These are phyloP conservation scores for Synergus umbraculus DNA, from an alignment of 2,888 invertebrate species.

Conservation along the genomic window DNA sequence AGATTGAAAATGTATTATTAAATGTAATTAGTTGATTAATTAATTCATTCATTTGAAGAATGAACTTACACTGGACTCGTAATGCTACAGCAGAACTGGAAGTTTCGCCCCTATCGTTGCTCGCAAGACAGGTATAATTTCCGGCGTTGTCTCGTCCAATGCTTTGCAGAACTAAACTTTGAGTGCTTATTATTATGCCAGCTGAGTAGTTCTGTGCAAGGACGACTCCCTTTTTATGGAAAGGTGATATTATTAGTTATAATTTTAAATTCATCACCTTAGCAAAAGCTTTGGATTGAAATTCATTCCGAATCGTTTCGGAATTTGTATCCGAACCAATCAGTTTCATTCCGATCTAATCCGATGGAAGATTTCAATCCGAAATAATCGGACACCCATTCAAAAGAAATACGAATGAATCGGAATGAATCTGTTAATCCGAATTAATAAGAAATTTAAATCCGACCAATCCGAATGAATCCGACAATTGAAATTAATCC, in stretches of 20 bases:
- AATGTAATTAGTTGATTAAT: not conserved
- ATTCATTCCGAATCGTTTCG: no score
- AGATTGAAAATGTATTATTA: no score
- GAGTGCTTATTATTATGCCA: constrained; percentile 92
- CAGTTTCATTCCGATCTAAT: no score
- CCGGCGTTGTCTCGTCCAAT: constrained; percentile 91
- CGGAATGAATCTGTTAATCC: no score
- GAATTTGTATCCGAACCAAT: no score
- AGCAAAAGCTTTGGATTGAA: no score
- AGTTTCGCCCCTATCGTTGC: constrained; percentile 90
- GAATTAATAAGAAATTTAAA: no score
- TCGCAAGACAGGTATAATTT: constrained; percentile 90
- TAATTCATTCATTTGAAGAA: not conserved
- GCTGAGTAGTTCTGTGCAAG: constrained; percentile 90
- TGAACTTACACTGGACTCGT: constrained; percentile 89
- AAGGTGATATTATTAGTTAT: not conserved
- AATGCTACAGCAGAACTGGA: constrained; percentile 87
- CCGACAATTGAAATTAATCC: no score
- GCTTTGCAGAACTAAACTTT: constrained; percentile 91
- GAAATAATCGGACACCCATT: no score
- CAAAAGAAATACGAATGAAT: no score
- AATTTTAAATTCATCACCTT: not conserved
- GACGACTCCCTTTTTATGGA: constrained; percentile 81
- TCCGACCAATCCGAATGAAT: no score
- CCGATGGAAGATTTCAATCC: no score